Conservation (phyloP, 2,113 vertebrate genomes). For the Trematocara nigrifrons region DNA sequence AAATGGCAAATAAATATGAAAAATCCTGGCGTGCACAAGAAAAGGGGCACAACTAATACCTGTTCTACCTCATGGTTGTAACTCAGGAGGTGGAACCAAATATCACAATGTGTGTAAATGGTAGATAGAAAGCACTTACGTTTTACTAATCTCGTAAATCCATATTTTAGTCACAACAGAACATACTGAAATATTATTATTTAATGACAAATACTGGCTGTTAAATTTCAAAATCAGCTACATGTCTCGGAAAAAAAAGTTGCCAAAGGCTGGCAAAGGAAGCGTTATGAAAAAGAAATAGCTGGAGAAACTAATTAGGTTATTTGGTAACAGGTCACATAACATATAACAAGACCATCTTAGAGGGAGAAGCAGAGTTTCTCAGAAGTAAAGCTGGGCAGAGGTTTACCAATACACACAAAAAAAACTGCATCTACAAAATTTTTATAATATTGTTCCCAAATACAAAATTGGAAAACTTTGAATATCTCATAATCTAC, state of each 20-base stretch:
- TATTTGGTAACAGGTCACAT: neutral
- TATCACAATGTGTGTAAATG: neutral
- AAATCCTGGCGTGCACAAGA: neutral
- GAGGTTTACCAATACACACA: neutral
- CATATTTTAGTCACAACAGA: neutral
- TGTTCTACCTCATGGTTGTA: neutral
- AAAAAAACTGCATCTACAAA: neutral
- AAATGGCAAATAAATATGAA: neutral
- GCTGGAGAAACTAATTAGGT: neutral
- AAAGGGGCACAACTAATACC: neutral
- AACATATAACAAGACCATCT: neutral
- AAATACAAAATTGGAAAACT: neutral
- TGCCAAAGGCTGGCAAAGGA: neutral
- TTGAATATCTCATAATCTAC: neutral
- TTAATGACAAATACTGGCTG: neutral
- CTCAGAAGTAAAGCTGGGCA: neutral
- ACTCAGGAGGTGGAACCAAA: neutral
- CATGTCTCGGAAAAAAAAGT: neutral
- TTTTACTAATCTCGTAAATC: neutral
- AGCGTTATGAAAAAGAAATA: neutral
- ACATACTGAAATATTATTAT: neutral
- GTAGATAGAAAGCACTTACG: neutral
- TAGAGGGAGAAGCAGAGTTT: neutral
- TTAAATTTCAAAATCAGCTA: accelerated
- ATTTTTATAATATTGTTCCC: neutral